Evolutionary conservation across 2,113 vertebrate species (phyloP).

Genomic region (Serilophus lunatus): DNA sequence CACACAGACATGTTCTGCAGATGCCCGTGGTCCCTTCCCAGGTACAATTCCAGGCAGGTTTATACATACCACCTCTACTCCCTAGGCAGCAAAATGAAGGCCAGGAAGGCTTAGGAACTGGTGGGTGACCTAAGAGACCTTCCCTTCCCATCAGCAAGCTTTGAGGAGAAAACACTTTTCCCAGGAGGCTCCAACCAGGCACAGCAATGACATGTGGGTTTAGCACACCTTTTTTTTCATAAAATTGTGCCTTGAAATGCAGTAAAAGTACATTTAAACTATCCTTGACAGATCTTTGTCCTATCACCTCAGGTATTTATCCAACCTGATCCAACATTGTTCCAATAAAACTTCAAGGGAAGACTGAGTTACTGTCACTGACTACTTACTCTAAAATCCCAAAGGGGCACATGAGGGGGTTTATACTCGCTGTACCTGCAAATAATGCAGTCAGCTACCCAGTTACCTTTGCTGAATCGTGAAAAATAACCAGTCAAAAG

Average conservation of each 20-base stretch:
- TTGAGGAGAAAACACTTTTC: neutral
- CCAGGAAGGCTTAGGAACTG: neutral
- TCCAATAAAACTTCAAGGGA: neutral
- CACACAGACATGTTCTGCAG: neutral
- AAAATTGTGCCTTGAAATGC: neutral
- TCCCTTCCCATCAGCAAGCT: neutral
- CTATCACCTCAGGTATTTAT: neutral
- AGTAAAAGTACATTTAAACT: neutral
- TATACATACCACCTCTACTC: neutral
- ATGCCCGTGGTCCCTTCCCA: fast-evolving
- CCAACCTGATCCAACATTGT: neutral
- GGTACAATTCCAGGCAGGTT: neutral
- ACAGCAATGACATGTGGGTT: neutral
- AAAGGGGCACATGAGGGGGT: neutral
- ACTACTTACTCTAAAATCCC: neutral
- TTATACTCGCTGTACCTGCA: neutral
- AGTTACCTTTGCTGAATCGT: neutral
- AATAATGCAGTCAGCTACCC: neutral
- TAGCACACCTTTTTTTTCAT: neutral
- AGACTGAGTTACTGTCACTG: neutral
- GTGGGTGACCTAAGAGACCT: neutral
- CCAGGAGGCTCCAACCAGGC: neutral
- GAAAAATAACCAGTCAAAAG: neutral
- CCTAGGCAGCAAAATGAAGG: neutral
- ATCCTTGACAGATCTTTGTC: neutral